Percentiles rank a stretch among this genome's conserved stretches.
phyloP scores from a whole-genome alignment of 1,140 invertebrate genomes.

The Acyrthosiphon pisum region DNA sequence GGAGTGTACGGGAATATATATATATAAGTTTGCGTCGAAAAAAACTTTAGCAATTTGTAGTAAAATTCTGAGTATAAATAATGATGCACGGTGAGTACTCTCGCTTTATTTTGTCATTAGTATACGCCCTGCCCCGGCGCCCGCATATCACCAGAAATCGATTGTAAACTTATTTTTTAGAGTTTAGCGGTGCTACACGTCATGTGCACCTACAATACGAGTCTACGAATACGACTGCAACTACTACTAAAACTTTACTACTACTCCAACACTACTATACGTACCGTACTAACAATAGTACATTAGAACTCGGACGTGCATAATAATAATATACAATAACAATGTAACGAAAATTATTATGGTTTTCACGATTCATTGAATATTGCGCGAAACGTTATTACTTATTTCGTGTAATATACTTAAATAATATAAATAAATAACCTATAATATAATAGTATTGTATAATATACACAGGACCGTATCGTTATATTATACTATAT shows the following conservation, averaged over 20 bases:
- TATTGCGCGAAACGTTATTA: constrained; percentile 24
- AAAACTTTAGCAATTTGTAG: constrained; percentile 57
- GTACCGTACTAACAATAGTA: too few relatives aligned
- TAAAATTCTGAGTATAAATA: constrained; percentile 46
- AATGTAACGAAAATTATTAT: neutral
- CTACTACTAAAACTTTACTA: neutral
- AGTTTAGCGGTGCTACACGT: neutral
- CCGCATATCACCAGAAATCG: constrained; percentile 31
- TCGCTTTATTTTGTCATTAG: constrained; percentile 56
- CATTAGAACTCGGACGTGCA: neutral
- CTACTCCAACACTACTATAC: neutral
- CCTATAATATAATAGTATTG: neutral
- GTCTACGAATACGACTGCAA: neutral
- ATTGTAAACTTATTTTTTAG: constrained; percentile 42
- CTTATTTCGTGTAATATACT: neutral
- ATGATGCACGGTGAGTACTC: constrained; percentile 28
- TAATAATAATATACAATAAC: neutral
- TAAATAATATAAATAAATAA: neutral
- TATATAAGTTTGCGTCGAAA: constrained; percentile 53
- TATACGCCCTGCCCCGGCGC: neutral
- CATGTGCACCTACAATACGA: neutral
- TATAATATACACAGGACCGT: neutral
- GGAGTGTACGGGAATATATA: constrained; percentile 30
- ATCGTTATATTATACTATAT: neutral
- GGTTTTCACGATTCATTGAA: constrained; percentile 34